Evolutionary conservation across 2,888 invertebrate species (phyloP).

Genomic region (Liopterus haemorrhoidalis): DNA sequence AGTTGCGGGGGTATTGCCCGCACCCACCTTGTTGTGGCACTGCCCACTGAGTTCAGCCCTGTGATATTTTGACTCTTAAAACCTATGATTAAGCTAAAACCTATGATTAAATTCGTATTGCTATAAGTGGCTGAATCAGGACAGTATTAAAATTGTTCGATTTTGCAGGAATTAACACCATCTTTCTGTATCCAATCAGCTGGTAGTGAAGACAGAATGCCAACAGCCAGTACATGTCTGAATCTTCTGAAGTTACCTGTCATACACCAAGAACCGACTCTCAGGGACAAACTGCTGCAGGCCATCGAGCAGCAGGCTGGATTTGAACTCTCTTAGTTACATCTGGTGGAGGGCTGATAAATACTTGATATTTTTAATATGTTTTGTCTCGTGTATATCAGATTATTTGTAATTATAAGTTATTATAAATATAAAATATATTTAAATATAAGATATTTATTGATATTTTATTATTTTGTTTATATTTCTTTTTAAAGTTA

Average conservation of each 20-base stretch:
- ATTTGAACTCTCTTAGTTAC: constrained; percentile 81
- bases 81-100: constrained; percentile 4
- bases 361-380: too few species aligned
- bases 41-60: too few species aligned
- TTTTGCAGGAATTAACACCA: constrained; percentile 80
- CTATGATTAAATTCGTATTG: constrained; percentile 5
- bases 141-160: constrained; percentile 21
- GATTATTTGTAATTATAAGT: too few species aligned
- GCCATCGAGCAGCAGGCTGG: constrained; percentile 94
- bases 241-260: constrained; percentile 94
- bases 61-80: neutral
- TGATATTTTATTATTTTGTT: too few species aligned
- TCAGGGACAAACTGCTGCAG: constrained; percentile 80
- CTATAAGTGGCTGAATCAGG: constrained; percentile 1
- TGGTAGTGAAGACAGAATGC: constrained; percentile 83
- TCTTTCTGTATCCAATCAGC: constrained; percentile 94
- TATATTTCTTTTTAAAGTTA: too few species aligned
- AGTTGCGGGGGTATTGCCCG: too few species aligned
- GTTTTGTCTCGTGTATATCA: too few species aligned
- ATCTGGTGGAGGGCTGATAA: too few species aligned
- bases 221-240: constrained; percentile 97
- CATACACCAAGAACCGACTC: constrained; percentile 67
- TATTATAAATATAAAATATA: too few species aligned
- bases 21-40: too few species aligned
- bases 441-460: too few species aligned